phyloP scores from a whole-genome alignment of 2,113 vertebrate species.

The Rhodinocichla rosea region DNA sequence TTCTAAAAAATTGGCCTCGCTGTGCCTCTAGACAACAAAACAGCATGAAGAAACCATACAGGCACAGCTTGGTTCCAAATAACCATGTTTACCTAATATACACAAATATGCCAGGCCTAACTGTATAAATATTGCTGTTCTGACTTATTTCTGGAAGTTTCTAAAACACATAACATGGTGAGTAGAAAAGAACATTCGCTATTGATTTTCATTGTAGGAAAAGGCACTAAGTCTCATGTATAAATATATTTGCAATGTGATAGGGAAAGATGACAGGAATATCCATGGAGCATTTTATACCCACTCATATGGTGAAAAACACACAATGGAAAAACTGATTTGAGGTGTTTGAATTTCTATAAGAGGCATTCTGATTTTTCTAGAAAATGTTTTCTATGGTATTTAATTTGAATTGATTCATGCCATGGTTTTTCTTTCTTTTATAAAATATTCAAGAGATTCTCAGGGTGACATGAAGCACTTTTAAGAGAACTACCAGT shows the following conservation, averaged over 20 bases:
- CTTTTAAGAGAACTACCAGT: background rate
- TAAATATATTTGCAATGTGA: conserved; percentile 17
- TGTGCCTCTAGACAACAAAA: conserved; percentile 66
- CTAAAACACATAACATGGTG: background rate
- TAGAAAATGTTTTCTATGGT: background rate
- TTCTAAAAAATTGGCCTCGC: conserved; percentile 58
- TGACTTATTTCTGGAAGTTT: conserved; percentile 65
- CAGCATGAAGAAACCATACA: conserved; percentile 59
- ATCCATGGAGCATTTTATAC: conserved; percentile 23
- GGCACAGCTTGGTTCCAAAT: conserved; percentile 64
- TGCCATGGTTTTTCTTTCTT: background rate
- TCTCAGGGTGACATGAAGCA: background rate
- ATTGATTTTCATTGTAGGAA: conserved; percentile 28
- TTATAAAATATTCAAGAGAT: conserved; percentile 10
- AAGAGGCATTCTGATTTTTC: background rate
- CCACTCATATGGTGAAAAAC: conserved; percentile 39
- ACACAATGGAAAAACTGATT: conserved; percentile 16
- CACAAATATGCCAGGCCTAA: conserved; percentile 63
- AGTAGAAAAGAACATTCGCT: conserved; percentile 24
- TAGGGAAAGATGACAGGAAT: conserved; percentile 9
- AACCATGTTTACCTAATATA: conserved; percentile 68
- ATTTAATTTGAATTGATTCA: conserved; percentile 6
- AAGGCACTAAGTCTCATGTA: conserved; percentile 27
- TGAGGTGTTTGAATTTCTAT: background rate
- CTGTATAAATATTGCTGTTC: conserved; percentile 48